Evolutionary conservation across 2,797 vertebrate species (phyloP).

Genomic region (Malacoraja senta): DNA sequence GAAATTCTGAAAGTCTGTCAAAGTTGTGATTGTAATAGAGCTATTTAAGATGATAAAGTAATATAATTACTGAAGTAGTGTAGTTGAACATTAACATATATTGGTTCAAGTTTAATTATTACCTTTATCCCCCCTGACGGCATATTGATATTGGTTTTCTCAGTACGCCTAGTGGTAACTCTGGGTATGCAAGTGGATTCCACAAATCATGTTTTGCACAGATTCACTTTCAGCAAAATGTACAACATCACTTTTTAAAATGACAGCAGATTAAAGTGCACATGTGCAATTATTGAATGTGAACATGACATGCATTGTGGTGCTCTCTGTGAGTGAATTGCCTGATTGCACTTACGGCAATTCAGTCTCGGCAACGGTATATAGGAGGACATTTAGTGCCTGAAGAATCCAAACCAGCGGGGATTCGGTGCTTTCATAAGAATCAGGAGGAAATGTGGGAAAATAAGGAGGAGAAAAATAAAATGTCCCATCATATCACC

Average conservation of each 20-base stretch:
- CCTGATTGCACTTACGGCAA: neutral
- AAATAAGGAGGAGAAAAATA: slow-evolving; percentile 21
- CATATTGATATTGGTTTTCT: neutral
- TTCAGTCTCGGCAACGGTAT: neutral
- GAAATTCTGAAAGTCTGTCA: neutral
- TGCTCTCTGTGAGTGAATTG: neutral
- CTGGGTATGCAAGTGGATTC: neutral
- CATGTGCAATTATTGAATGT: neutral
- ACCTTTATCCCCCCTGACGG: neutral
- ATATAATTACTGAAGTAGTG: neutral
- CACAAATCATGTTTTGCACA: neutral
- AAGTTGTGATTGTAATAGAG: neutral
- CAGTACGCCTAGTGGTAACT: neutral
- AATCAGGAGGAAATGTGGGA: slow-evolving; percentile 27
- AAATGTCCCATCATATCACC: slow-evolving; percentile 9
- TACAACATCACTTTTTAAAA: neutral
- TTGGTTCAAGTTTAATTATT: neutral
- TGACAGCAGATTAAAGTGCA: neutral
- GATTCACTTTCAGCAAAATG: neutral
- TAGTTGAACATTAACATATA: neutral
- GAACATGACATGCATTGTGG: neutral
- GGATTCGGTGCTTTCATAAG: neutral
- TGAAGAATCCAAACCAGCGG: neutral
- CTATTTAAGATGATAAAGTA: neutral
- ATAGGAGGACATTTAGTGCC: neutral